Evolutionary conservation across 1,140 invertebrate genomes (phyloP), one percentile per base, ranked within the genome.

Genomic region (Lineus longissimus): DNA sequence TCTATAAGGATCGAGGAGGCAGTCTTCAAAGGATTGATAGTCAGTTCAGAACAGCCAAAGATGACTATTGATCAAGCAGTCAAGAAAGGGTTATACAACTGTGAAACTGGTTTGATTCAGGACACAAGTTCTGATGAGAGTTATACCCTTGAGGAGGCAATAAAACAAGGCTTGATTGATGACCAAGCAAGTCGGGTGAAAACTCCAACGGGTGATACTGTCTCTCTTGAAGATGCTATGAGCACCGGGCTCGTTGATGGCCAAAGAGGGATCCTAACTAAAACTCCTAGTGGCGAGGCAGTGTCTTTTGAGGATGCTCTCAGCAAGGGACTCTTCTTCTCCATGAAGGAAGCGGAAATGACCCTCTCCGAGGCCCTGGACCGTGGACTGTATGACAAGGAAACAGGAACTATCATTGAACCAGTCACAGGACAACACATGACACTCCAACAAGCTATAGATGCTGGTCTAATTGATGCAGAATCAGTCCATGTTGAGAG

Each of bases 301-400:
- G n/a, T 51, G 9, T 23, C 47, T 23, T 51, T 51, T 4, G 47
- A 27, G 6, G 47, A 51, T 23, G 47, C 47, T 6, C n/a, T 51
- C 4, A 51, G 25, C 9, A 27, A 51, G n/a, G 6, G n/a, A 7
- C 47, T 51, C 6, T 7, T 51, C 4, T 19, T 51, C n/a, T 51
- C 47, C n/a, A n/a, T 23, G n/a, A 51, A 51, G n/a, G 6, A 19
- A 23, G 33, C 33, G 6, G 71, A 70, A 23, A 36, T 94, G 17
- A 93, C 91, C 2, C 75, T 95, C 30, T 93, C 94, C 75, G 84
- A 90, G 77, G 90, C 91, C 0, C 87, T 95, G 51, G 91, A 93
- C 77, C 90, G 93, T 81, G 92, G 92, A 1, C 79, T 93, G 0
- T 94, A 94, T 74, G 88, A 91, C 70, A 89, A 91, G 58, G 83